Conservation (phyloP, 2,888 invertebrate species). For the Zaprionus obscuricornis region DNA sequence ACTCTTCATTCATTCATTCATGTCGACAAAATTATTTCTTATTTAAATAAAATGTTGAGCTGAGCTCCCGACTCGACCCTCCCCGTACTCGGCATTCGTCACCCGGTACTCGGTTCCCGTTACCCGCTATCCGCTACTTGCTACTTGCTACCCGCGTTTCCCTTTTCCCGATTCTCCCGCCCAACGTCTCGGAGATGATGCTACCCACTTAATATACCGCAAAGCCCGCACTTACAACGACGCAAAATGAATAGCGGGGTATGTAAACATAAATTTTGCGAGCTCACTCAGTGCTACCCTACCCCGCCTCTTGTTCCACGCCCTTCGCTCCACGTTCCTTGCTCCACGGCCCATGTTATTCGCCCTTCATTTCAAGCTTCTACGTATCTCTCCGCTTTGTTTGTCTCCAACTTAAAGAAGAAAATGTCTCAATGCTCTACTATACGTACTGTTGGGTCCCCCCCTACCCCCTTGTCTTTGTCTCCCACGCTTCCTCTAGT, state of each 20-base stretch:
- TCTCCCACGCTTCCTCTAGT: neutral
- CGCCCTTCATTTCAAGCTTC: neutral
- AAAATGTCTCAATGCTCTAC: slow-evolving; percentile 6
- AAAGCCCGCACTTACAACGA: slow-evolving; percentile 74
- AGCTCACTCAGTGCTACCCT: slow-evolving; percentile 53
- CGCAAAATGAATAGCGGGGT: slow-evolving; percentile 74
- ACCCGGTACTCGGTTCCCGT: too few species aligned
- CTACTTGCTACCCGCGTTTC: too few species aligned
- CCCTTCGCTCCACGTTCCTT: neutral
- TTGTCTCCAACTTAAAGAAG: neutral
- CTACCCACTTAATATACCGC: slow-evolving; percentile 77
- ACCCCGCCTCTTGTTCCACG: neutral
- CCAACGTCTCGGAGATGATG: slow-evolving; percentile 55
- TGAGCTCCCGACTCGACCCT: slow-evolving; percentile 8
- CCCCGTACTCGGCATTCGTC: neutral
- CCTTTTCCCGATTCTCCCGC: too few species aligned
- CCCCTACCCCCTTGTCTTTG: neutral
- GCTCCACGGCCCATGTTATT: neutral
- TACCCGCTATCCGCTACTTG: too few species aligned
- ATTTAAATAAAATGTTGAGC: slow-evolving; percentile 77
- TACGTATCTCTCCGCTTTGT: neutral
- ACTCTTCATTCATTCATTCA: slow-evolving; percentile 79
- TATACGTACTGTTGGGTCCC: too few species aligned
- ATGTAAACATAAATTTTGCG: slow-evolving; percentile 77
- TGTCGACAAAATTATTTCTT: slow-evolving; percentile 80